Percentiles rank a stretch among this genome's conserved stretches.
phyloP scores from a whole-genome alignment of 2,888 invertebrate species.

The Metopia argyrocephala region DNA sequence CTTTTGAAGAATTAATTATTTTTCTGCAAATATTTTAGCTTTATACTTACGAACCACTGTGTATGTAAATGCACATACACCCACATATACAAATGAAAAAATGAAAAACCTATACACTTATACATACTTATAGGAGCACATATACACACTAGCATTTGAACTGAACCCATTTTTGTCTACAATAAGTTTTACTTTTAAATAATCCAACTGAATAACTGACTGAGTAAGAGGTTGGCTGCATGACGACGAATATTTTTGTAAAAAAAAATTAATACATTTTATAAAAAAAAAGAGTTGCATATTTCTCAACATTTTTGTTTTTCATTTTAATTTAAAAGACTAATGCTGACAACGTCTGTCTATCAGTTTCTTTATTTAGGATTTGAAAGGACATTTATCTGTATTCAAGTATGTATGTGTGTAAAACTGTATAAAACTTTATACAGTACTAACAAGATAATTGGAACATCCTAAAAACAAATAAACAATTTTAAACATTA shows the following conservation, averaged over 20 bases:
- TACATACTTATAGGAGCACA: constrained; percentile 19
- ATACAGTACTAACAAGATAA: too few relatives aligned
- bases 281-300: not conserved
- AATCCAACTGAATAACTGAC: not conserved
- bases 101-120: not conserved
- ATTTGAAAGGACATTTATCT: not conserved
- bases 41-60: too few relatives aligned
- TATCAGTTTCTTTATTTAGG: not conserved
- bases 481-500: too few relatives aligned
- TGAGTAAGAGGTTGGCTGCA: not conserved
- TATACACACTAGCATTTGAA: constrained; percentile 34
- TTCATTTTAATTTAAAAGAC: not conserved
- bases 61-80: too few relatives aligned
- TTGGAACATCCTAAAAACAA: too few relatives aligned
- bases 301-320: not conserved
- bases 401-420: too few relatives aligned
- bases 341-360: not conserved
- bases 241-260: not conserved
- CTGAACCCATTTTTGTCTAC: constrained; percentile 18
- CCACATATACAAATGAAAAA: too few relatives aligned
- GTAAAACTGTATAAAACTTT: too few relatives aligned
- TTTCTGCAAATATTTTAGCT: too few relatives aligned
- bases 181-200: constrained; percentile 21
- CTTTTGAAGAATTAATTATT: too few relatives aligned
- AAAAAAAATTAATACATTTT: not conserved